Base-by-base conservation (phyloP, 2,888 invertebrate species). In the Molorchus minor region DNA sequence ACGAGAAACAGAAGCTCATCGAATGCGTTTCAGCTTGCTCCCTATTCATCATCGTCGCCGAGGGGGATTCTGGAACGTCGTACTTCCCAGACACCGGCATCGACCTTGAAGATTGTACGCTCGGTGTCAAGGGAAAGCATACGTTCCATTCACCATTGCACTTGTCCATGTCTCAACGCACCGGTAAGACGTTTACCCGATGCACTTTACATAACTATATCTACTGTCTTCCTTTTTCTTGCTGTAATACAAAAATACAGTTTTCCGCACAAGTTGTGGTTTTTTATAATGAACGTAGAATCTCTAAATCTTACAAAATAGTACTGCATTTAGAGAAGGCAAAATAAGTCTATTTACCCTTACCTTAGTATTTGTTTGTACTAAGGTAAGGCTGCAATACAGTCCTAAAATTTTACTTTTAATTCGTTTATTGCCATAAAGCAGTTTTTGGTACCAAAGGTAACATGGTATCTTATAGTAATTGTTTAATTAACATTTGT, bases 41-140 rank as follows among this genome's bases (percentile, higher is more conserved):
- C 88, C 69, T 88, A 88, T 73, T 79, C 84, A 61, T 87, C 88
- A 76, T 81, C 86, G 60, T 71, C 73, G 12, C 83, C 82, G 65
- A 79, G 84, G 59, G 87, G 88, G n/a, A 73, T 77, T 57, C 67
- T 80, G 58, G 92, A 92, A 75, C 85, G 93, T 62, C 86, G 93
- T 67, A 91, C 92, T 64, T 92, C 92, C n/a, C 88, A 90, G 56
- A 90, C 91, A 63, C 91, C 92, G 40, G 86, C 88, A 57, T 89
- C 91, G 46, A 87, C 89, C 58, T 79, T 89, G 71, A 88, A 90
- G 79, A 87, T 94, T 80, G 91, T 92, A 76, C 88, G 94, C 73
- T 94, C 94, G 73, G 88, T 91, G 65, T 94, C 94, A 53, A 87
- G 90, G 69, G 93, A 93, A 78, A 92, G 91, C 78, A 87, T 92